Evolutionary conservation across 2,888 invertebrate species (phyloP).

Genomic region (Halictus quadricinctus): DNA sequence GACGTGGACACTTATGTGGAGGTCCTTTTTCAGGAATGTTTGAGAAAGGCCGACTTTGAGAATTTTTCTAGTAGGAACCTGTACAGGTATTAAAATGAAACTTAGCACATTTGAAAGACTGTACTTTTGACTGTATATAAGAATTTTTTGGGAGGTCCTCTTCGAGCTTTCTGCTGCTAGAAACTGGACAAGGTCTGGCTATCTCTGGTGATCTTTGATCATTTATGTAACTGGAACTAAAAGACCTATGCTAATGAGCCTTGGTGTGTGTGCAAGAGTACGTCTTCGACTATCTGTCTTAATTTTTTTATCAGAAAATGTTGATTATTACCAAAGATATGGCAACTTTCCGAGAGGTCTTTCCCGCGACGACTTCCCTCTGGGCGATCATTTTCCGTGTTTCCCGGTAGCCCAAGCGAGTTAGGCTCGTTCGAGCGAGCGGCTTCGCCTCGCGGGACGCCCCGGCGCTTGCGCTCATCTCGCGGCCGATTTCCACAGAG

Average conservation of each 20-base stretch:
- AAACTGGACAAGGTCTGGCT: background rate
- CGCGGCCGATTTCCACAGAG: constrained; percentile 58
- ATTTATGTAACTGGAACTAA: background rate
- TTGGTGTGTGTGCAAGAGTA: background rate
- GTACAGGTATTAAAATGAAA: background rate
- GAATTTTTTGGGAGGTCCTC: background rate
- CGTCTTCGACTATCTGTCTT: background rate
- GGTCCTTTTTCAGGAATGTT: too few species aligned
- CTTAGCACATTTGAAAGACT: background rate
- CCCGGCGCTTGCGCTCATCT: constrained; percentile 15
- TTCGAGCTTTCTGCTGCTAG: background rate
- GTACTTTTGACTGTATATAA: background rate
- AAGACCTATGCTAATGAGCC: background rate
- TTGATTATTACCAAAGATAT: background rate
- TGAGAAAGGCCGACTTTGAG: background rate
- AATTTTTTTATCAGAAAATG: background rate
- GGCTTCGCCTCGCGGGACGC: background rate
- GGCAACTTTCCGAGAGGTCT: background rate
- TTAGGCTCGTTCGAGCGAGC: background rate
- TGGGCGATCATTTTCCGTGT: background rate
- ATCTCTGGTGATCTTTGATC: background rate
- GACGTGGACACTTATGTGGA: too few species aligned
- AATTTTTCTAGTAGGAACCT: background rate
- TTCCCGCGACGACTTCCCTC: background rate
- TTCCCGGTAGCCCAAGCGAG: background rate